phyloP scores from a whole-genome alignment of 2,113 vertebrate genomes.

The Camelus dromedarius region DNA sequence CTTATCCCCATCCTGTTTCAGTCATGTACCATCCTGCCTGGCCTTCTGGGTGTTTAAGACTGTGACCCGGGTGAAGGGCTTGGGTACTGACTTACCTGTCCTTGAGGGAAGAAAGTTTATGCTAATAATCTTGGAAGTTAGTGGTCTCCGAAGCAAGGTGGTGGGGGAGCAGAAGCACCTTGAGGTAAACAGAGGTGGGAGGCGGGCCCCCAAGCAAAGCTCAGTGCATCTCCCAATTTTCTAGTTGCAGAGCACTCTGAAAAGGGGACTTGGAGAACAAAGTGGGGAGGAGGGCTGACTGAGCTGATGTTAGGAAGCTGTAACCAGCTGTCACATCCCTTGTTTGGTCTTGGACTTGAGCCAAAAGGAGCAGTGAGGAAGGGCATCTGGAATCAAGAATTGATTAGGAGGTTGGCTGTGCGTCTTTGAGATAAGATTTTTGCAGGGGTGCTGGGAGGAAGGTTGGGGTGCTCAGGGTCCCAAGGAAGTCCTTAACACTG shows the following conservation, averaged over 20 bases:
- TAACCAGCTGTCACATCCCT: not conserved
- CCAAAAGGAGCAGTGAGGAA: not conserved
- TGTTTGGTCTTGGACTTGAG: constrained; percentile 22
- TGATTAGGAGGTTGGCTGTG: not conserved
- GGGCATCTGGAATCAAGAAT: not conserved
- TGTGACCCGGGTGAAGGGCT: not conserved
- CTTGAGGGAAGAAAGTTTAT: not conserved
- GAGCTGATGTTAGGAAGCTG: not conserved
- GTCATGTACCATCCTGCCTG: fast-evolving
- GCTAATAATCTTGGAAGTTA: not conserved
- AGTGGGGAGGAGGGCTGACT: not conserved
- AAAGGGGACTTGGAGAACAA: not conserved
- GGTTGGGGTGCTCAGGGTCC: not conserved
- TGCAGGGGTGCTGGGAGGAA: not conserved
- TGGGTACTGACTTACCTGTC: not conserved
- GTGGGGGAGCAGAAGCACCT: not conserved
- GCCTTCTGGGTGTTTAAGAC: not conserved
- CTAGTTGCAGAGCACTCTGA: not conserved
- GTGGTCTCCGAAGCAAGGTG: not conserved
- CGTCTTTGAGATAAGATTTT: not conserved
- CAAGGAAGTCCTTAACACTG: not conserved
- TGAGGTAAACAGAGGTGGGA: not conserved
- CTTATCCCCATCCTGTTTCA: not conserved
- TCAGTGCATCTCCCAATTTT: not conserved
- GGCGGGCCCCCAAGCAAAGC: no score